Percentiles rank a stretch among this genome's conserved stretches.
These are phyloP conservation scores for Pogonomyrmex barbatus DNA, from an alignment of 1,140 invertebrate species.

Conservation along the genomic window DNA sequence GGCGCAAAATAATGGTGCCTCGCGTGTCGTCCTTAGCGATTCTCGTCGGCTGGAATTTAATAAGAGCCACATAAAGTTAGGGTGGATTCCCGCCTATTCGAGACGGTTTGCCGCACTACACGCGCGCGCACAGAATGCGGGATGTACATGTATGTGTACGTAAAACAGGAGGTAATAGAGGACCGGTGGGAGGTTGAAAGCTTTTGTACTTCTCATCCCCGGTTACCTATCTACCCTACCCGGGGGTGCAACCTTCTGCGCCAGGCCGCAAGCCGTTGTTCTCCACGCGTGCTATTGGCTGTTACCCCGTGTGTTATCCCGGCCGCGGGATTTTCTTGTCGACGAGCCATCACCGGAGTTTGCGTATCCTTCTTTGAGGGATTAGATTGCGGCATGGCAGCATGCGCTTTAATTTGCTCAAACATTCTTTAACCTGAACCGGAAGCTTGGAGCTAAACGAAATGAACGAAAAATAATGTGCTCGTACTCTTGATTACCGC, in stretches of 20 bases:
- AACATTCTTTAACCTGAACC: constrained; percentile 13
- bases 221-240: constrained; percentile 39
- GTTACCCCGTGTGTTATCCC: constrained; percentile 60
- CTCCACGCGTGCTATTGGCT: constrained; percentile 67
- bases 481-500: neutral
- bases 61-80: constrained; percentile 79
- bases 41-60: constrained; percentile 79
- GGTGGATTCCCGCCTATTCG: constrained; percentile 74
- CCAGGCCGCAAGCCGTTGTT: constrained; percentile 46
- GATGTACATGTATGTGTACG: constrained; percentile 29
- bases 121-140: neutral
- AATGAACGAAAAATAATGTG: neutral
- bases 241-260: neutral
- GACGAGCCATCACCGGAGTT: constrained; percentile 30
- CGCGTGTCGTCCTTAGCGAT: constrained; percentile 76
- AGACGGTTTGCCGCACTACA: constrained; percentile 51
- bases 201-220: constrained; percentile 73
- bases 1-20: constrained; percentile 65
- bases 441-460: neutral
- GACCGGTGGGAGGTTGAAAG: constrained; percentile 48
- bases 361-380: constrained; percentile 48
- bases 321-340: constrained; percentile 71
- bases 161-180: constrained; percentile 38
- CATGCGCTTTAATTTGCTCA: constrained; percentile 1
- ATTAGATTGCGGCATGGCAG: neutral